A percentile compares a stretch with the other conserved stretches of the same genome.
Conservation (phyloP, 2,888 invertebrate genomes). For the Trachelus troglodyta region DNA sequence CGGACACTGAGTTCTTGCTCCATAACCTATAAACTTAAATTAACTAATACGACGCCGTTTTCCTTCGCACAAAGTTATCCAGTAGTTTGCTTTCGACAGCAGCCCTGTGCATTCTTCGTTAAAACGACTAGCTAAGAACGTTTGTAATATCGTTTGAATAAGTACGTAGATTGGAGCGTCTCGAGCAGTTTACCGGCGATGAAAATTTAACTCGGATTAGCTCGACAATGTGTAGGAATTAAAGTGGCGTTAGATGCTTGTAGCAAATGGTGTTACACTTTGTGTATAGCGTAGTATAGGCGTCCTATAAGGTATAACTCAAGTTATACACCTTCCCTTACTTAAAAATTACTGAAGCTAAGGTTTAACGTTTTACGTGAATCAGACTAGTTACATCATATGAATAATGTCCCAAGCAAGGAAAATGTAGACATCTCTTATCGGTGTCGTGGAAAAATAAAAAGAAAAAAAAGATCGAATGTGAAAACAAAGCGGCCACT, state of each 20-base stretch:
- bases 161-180: background rate
- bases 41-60: background rate
- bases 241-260: background rate
- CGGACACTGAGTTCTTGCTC: background rate
- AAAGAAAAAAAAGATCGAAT: background rate
- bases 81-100: background rate
- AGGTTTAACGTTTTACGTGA: background rate
- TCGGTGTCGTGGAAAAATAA: background rate
- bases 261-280: background rate
- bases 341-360: background rate
- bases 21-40: background rate
- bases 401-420: background rate
- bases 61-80: background rate
- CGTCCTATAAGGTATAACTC: background rate
- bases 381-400: background rate
- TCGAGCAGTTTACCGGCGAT: background rate
- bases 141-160: background rate
- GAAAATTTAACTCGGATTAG: background rate
- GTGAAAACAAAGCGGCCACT: background rate
- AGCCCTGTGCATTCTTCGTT: background rate
- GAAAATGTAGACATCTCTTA: background rate
- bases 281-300: background rate
- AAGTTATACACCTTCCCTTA: background rate
- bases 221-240: background rate
- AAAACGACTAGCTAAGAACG: background rate